Conservation (phyloP, 2,888 invertebrate genomes). For the Allacma fusca region DNA sequence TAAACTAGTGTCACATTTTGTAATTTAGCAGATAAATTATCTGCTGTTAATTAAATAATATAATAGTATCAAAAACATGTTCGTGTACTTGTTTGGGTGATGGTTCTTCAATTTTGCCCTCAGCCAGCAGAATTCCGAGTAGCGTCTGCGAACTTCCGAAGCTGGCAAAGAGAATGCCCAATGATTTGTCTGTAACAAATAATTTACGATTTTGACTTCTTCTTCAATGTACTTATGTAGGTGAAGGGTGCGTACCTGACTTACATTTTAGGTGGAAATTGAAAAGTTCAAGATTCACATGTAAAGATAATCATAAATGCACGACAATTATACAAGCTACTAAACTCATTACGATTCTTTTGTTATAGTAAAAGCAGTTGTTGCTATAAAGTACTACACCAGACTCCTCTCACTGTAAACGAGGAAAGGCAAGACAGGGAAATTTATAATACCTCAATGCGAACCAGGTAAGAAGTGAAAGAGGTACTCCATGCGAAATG, state of each 20-base stretch:
- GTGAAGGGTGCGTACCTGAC: conserved; percentile 31
- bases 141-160: conserved; percentile 56
- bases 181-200: conserved; percentile 55
- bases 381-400: no score
- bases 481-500: conserved; percentile 54
- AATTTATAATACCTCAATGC: conserved; percentile 51
- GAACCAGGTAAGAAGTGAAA: conserved; percentile 57
- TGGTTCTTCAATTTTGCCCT: conserved; percentile 54
- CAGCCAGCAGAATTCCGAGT: conserved; percentile 59
- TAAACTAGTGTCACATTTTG: no score
- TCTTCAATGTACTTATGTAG: neutral
- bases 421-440: neutral
- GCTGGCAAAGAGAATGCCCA: conserved; percentile 58
- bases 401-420: neutral
- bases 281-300: neutral
- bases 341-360: no score
- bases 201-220: no score
- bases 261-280: conserved; percentile 19
- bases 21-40: no score
- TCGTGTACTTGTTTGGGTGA: conserved; percentile 59
- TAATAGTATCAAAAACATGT: no score
- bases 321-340: no score
- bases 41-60: no score
- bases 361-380: no score
- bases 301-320: no score